Percentiles rank a stretch among this genome's conserved stretches.
Conservation (phyloP, 30 jellyfish, hydroid and myxozoan genomes). For the Rhopilema esculentum region DNA sequence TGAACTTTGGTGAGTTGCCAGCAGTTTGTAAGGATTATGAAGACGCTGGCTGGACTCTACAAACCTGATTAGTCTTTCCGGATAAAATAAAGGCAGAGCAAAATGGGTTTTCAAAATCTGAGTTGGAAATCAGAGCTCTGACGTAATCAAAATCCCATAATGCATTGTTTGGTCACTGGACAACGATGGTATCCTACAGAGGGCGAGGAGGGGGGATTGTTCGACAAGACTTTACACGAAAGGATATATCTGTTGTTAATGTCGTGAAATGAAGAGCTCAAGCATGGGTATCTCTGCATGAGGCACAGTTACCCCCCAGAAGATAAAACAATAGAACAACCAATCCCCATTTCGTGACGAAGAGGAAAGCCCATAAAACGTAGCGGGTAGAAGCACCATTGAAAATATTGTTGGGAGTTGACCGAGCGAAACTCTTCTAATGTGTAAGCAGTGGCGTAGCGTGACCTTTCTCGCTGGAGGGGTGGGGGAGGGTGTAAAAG, state of each 20-base stretch:
- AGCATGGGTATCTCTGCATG: background rate
- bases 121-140: background rate
- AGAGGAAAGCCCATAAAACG: too few species aligned
- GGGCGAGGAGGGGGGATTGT: too few species aligned
- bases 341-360: background rate
- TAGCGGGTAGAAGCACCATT: too few species aligned
- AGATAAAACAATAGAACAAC: background rate
- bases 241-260: background rate
- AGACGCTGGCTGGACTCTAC: too few species aligned
- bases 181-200: too few species aligned
- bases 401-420: too few species aligned
- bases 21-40: background rate
- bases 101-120: background rate
- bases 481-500: too few species aligned
- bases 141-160: background rate
- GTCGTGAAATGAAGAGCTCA: background rate
- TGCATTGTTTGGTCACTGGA: too few species aligned
- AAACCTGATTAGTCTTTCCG: background rate
- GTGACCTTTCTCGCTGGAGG: too few species aligned
- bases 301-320: background rate
- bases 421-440: too few species aligned
- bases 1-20: background rate
- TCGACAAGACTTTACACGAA: too few species aligned
- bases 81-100: background rate
- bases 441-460: too few species aligned